A percentile compares a stretch with the other conserved stretches of the same genome.
phyloP scores from a whole-genome alignment of 92 coral and sea anemone species.

The Zoanthus sociatus region DNA sequence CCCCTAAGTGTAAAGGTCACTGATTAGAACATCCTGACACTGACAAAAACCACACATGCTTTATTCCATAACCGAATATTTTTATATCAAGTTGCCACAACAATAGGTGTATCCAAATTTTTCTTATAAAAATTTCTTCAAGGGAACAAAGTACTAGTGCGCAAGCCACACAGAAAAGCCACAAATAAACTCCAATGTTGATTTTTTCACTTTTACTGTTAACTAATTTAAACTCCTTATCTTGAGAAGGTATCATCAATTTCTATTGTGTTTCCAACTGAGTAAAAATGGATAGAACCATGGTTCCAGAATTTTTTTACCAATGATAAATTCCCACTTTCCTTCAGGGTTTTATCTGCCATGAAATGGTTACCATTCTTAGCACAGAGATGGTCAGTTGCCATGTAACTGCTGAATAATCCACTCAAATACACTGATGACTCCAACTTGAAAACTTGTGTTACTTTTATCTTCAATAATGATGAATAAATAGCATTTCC shows the following conservation, averaged over 20 bases:
- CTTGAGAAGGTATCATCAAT: not conserved
- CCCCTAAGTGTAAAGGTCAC: not conserved
- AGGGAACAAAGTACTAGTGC: not conserved
- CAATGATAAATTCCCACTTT: too few species aligned
- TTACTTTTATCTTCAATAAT: too few species aligned
- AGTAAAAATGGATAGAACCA: too few species aligned
- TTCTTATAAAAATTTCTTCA: not conserved
- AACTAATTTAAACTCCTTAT: not conserved
- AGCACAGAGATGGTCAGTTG: too few species aligned
- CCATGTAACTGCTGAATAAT: too few species aligned
- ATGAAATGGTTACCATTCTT: too few species aligned
- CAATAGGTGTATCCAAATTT: not conserved
- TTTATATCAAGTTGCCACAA: conserved; percentile 1
- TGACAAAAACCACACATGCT: conserved; percentile 31
- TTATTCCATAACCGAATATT: not conserved
- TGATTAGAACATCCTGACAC: conserved; percentile 7
- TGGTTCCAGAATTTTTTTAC: too few species aligned
- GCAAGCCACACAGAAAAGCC: not conserved
- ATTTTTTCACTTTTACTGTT: not conserved
- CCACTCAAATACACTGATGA: too few species aligned
- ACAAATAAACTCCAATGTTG: not conserved
- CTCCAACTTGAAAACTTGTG: too few species aligned
- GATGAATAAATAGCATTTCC: too few species aligned
- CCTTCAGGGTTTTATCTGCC: too few species aligned
- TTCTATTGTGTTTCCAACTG: too few species aligned